These are phyloP conservation scores for Grammatotria lemairii DNA, from an alignment of 2,113 vertebrate genomes.

Conservation along the genomic window DNA sequence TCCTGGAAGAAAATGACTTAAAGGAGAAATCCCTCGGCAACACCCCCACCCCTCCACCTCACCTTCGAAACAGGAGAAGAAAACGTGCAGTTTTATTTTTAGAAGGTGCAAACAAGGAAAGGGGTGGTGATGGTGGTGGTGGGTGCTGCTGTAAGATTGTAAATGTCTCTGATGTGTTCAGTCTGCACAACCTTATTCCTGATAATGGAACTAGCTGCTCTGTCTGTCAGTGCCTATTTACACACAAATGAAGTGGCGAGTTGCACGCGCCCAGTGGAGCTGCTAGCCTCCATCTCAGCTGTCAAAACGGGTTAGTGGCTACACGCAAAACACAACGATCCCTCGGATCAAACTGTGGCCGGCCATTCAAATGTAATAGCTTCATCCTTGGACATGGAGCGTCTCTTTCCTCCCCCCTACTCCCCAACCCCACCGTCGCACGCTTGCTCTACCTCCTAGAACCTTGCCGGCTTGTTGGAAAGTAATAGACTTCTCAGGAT, in stretches of 20 bases:
- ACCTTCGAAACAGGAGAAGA: neutral
- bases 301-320: slow-evolving; percentile 62
- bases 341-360: slow-evolving; percentile 44
- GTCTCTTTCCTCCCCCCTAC: neutral
- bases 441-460: neutral
- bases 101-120: slow-evolving; percentile 56
- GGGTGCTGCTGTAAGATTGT: slow-evolving; percentile 15
- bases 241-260: slow-evolving; percentile 65
- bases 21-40: slow-evolving; percentile 46
- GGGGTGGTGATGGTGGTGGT: neutral
- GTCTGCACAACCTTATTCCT: slow-evolving; percentile 53
- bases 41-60: neutral
- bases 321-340: slow-evolving; percentile 57
- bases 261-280: slow-evolving; percentile 34
- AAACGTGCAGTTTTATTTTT: slow-evolving; percentile 49
- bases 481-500: slow-evolving; percentile 63
- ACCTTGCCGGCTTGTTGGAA: slow-evolving; percentile 22
- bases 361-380: slow-evolving; percentile 52
- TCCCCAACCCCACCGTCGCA: neutral
- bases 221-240: slow-evolving; percentile 65
- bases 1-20: slow-evolving; percentile 30
- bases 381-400: slow-evolving; percentile 52
- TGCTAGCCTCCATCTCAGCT: slow-evolving; percentile 58
- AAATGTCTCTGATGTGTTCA: slow-evolving; percentile 59
- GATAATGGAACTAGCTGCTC: slow-evolving; percentile 58